phyloP scores from a whole-genome alignment of 1,140 invertebrate genomes.

The Globodera rostochiensis region DNA sequence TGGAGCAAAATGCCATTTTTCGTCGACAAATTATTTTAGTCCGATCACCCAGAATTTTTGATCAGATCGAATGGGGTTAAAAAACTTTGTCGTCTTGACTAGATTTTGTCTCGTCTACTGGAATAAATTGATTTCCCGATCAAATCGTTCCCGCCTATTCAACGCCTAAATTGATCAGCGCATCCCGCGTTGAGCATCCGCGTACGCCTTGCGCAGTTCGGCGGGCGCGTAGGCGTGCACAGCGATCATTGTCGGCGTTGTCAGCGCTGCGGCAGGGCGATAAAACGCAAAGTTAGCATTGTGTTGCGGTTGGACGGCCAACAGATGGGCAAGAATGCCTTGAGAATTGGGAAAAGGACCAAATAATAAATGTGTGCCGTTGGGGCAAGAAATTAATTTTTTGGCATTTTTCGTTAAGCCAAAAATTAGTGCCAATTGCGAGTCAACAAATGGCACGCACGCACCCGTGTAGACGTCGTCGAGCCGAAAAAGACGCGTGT shows the following conservation, averaged over 20 bases:
- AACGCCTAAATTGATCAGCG: too few relatives aligned
- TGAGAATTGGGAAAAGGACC: neutral
- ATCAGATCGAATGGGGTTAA: too few relatives aligned
- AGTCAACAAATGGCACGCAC: slow-evolving; percentile 5
- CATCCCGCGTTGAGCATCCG: too few relatives aligned
- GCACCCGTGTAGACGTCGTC: slow-evolving; percentile 59
- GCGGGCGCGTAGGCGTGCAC: slow-evolving; percentile 9
- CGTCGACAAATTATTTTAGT: too few relatives aligned
- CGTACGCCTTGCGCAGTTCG: neutral
- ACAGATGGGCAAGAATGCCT: slow-evolving; percentile 53
- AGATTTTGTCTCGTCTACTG: too few relatives aligned
- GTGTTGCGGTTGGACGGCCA: slow-evolving; percentile 34
- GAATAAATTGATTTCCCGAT: too few relatives aligned
- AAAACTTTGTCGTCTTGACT: too few relatives aligned
- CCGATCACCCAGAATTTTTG: too few relatives aligned
- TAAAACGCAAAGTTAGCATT: slow-evolving; percentile 31
- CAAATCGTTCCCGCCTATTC: too few relatives aligned
- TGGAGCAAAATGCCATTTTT: too few relatives aligned
- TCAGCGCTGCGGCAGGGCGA: neutral
- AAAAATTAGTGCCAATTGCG: too few relatives aligned
- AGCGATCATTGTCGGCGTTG: neutral
- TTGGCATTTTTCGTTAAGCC: too few relatives aligned
- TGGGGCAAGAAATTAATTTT: slow-evolving; percentile 1
- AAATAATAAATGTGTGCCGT: neutral
- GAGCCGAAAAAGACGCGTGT: slow-evolving; percentile 50